Evolutionary conservation across 1,140 invertebrate species (phyloP).

Genomic region (Drosophila nigromelanica): DNA sequence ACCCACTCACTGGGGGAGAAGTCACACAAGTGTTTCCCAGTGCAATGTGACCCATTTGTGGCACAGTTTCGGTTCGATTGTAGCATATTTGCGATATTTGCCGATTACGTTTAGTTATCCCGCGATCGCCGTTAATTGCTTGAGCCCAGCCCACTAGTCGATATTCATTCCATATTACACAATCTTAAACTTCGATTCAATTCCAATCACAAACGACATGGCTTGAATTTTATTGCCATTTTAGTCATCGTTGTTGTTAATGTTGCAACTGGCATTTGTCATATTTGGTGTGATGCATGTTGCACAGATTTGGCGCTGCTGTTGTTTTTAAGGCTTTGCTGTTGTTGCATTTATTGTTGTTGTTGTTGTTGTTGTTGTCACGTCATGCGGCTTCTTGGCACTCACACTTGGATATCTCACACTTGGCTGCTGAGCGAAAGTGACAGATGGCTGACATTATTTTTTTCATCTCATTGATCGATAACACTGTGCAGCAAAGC

Average conservation of each 20-base stretch:
- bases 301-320: conserved; percentile 62
- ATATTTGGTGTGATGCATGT: conserved; percentile 76
- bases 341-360: conserved; percentile 18
- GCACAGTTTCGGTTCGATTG: conserved; percentile 27
- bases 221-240: conserved; percentile 62
- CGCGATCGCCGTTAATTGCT: conserved; percentile 38
- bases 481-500: conserved; percentile 54
- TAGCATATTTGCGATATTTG: conserved; percentile 33
- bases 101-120: conserved; percentile 42
- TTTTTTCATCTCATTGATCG: conserved; percentile 18
- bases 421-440: conserved; percentile 64
- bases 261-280: conserved; percentile 79
- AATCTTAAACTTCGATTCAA: conserved; percentile 44
- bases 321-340: conserved; percentile 7
- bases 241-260: conserved; percentile 52
- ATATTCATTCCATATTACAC: conserved; percentile 59
- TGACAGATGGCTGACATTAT: conserved; percentile 60
- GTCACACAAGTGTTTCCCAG: conserved; percentile 27
- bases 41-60: conserved; percentile 44
- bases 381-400: conserved; percentile 62
- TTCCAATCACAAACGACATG: conserved; percentile 29
- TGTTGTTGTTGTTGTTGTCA: conserved; percentile 52
- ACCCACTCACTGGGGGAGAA: conserved; percentile 26
- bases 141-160: conserved; percentile 1
- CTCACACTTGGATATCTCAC: conserved; percentile 50